Evolutionary conservation across 2,888 invertebrate genomes (phyloP), one percentile per base, ranked within the genome.

Genomic region (Trilocha varians): DNA sequence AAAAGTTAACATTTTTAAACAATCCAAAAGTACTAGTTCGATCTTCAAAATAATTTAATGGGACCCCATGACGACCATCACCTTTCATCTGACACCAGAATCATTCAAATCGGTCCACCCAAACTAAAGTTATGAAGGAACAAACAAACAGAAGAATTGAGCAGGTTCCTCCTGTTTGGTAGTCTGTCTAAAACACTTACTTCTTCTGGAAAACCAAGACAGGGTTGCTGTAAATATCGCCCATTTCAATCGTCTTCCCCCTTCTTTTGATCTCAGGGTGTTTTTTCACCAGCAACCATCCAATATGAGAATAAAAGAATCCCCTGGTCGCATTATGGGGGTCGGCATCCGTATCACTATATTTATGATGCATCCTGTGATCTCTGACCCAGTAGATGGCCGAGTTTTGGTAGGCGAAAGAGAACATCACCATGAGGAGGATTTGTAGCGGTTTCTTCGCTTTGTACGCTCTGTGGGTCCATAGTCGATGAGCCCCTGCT

Each of bases 271-370:
- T 91, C 43, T 91, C 89, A 0, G 91, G 90, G 59, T 93, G 93
- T 66, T 94, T 94, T 47, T 87, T 87, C 55, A 88, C 88, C 44
- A 94, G 60, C 33, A 94, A 74, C 94, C 94, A 95, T 16, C 94
- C 94, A 47, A 94, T 84, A 68, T 94, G 94, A 1, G 93, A 85
- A 71, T 93, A 94, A 85, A 94, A 94, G 77, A 95, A 93, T 4
- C 95, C 94, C 32, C 92, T 79, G 13, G 57, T 89, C 3, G 91
- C 90, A 61, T 93, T 92, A 63, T 55, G n/a, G n/a, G n/a, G n/a
- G n/a, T n/a, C n/a, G n/a, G n/a, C n/a, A n/a, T n/a, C n/a, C n/a
- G n/a, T n/a, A 38, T 59, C 55, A 3, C 51, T 50, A 36, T 52
- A 52, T 34, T 50, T 54, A 18, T 55, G 57, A 13, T 55, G 55